Percentiles rank a stretch among this genome's conserved stretches.
Evolutionary conservation across 2,797 vertebrate genomes (phyloP).

Genomic region (Lacerta viridis): DNA sequence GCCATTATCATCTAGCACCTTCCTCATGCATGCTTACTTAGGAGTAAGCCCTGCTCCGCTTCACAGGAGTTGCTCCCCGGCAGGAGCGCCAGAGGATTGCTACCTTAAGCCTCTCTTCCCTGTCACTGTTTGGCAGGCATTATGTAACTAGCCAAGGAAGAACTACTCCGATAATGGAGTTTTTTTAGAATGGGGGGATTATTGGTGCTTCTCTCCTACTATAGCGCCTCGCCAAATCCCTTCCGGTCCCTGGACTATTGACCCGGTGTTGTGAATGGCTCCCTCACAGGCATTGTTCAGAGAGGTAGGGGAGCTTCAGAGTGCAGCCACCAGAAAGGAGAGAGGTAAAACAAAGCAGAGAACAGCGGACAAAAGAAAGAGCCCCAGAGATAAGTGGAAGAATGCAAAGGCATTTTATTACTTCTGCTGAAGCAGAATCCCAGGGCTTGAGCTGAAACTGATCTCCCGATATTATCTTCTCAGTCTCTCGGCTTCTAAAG

Average conservation of each 20-base stretch:
- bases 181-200: slow-evolving; percentile 65
- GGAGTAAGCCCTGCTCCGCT: neutral
- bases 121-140: slow-evolving; percentile 64
- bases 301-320: slow-evolving; percentile 57
- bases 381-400: slow-evolving; percentile 62
- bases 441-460: slow-evolving; percentile 39
- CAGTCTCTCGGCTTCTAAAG: slow-evolving; percentile 61
- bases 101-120: slow-evolving; percentile 51
- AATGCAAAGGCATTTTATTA: slow-evolving; percentile 61
- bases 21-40: neutral
- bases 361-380: slow-evolving; percentile 24
- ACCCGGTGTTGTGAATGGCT: slow-evolving; percentile 65
- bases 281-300: slow-evolving; percentile 60
- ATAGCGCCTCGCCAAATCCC: slow-evolving; percentile 70
- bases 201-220: slow-evolving; percentile 66
- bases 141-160: slow-evolving; percentile 72
- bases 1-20: neutral
- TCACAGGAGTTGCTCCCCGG: neutral
- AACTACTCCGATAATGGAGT: slow-evolving; percentile 70
- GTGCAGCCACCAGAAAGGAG: slow-evolving; percentile 55
- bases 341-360: slow-evolving; percentile 33
- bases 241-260: slow-evolving; percentile 60
- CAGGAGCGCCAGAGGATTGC: too few species aligned
- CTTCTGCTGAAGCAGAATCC: slow-evolving; percentile 53
- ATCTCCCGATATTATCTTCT: slow-evolving; percentile 59